phyloP scores from a whole-genome alignment of 30 jellyfish, hydroid and myxozoan genomes.

The Aurelia sp. region DNA sequence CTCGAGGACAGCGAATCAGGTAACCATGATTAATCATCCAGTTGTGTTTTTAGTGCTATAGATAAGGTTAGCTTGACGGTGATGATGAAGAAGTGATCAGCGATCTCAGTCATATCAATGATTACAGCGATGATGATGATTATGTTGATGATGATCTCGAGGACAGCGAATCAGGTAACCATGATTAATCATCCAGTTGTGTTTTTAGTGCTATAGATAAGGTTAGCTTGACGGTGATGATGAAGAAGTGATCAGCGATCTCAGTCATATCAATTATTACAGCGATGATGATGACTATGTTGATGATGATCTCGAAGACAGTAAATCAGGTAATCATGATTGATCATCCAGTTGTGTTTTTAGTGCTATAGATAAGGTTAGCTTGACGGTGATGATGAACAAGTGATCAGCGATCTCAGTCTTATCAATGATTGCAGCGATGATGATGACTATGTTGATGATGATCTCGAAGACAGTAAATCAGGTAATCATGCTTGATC shows the following conservation, averaged over 20 bases:
- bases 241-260: constrained; percentile 59
- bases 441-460: constrained; percentile 38
- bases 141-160: constrained; percentile 27
- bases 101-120: constrained; percentile 58
- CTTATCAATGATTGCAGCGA: constrained; percentile 50
- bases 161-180: constrained; percentile 9
- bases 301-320: constrained; percentile 27
- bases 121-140: constrained; percentile 54
- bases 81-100: constrained; percentile 45
- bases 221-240: not conserved
- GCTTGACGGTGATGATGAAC: constrained; percentile 9
- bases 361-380: not conserved
- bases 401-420: constrained; percentile 51
- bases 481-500: not conserved
- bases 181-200: not conserved
- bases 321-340: constrained; percentile 5
- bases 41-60: not conserved
- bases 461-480: constrained; percentile 6
- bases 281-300: constrained; percentile 43
- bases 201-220: not conserved
- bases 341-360: not conserved
- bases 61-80: not conserved
- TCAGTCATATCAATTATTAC: constrained; percentile 50
- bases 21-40: not conserved
- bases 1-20: constrained; percentile 12